Percentiles rank a stretch among this genome's conserved stretches.
Evolutionary conservation across 1,140 invertebrate species (phyloP).

Genomic region (Tetragnatha versicolor): DNA sequence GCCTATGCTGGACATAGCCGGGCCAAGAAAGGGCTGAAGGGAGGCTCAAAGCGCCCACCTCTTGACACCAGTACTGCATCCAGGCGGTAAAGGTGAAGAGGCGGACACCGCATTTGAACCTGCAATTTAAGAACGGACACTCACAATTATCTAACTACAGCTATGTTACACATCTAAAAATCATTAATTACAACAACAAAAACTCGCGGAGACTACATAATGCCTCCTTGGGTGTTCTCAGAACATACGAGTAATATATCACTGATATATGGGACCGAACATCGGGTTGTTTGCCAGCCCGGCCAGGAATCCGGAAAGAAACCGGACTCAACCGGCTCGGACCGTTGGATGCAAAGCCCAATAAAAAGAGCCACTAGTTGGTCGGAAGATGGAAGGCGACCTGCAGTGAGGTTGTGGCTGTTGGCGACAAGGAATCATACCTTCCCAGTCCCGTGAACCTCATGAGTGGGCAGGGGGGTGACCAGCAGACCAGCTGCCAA

Average conservation of each 20-base stretch:
- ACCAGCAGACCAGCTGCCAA: slow-evolving; percentile 22
- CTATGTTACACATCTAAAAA: slow-evolving; percentile 1
- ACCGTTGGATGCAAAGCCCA: slow-evolving; percentile 15
- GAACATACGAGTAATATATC: slow-evolving; percentile 60
- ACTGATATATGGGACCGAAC: slow-evolving; percentile 59
- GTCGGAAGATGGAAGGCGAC: background rate
- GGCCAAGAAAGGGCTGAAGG: slow-evolving; percentile 20
- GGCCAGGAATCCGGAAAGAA: slow-evolving; percentile 15
- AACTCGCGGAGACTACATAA: slow-evolving; percentile 47
- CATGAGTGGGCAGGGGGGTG: background rate
- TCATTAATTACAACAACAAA: background rate
- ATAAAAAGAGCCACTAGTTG: slow-evolving; percentile 49
- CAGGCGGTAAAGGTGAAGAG: slow-evolving; percentile 31
- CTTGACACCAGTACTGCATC: slow-evolving; percentile 13
- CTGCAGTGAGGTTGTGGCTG: slow-evolving; percentile 37
- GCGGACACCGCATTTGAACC: background rate
- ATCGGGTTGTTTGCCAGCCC: slow-evolving; percentile 14
- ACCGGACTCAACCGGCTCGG: slow-evolving; percentile 4
- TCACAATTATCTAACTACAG: slow-evolving; percentile 2
- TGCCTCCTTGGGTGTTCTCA: slow-evolving; percentile 57
- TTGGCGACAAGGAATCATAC: slow-evolving; percentile 49
- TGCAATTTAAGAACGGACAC: no score
- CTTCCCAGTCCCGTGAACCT: slow-evolving; percentile 33
- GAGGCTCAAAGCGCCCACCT: background rate
- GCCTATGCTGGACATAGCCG: slow-evolving; percentile 44